A percentile compares a stretch with the other conserved stretches of the same genome.
These are phyloP conservation scores for Trididemnum nubilum DNA, from an alignment of 23 tunicate species.

Conservation along the genomic window DNA sequence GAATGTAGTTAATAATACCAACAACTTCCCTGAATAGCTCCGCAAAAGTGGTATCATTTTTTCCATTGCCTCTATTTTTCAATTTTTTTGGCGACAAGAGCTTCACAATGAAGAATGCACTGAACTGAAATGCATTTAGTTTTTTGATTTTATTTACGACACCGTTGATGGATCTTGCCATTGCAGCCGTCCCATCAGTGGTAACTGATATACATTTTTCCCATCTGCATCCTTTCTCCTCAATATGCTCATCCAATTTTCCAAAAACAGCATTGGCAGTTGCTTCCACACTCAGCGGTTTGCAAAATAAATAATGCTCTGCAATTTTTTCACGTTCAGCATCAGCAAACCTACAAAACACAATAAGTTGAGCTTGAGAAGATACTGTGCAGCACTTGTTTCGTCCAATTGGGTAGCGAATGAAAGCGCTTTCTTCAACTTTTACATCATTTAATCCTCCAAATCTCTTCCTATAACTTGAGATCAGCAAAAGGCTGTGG, in stretches of 20 bases:
- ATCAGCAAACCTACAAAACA: constrained; percentile 19
- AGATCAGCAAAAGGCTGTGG: too few relatives aligned
- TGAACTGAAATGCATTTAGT: too few relatives aligned
- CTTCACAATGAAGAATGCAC: too few relatives aligned
- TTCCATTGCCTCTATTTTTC: constrained; percentile 9
- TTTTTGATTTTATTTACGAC: constrained; percentile 16
- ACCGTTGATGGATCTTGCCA: too few relatives aligned
- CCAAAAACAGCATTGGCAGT: constrained; percentile 12
- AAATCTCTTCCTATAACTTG: too few relatives aligned
- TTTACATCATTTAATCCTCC: too few relatives aligned
- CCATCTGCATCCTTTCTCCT: constrained; percentile 35
- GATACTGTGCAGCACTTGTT: too few relatives aligned
- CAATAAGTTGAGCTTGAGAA: too few relatives aligned
- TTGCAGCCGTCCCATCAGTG: constrained; percentile 30
- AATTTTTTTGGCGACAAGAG: too few relatives aligned
- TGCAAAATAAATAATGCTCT: constrained; percentile 1
- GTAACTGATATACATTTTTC: constrained; percentile 21
- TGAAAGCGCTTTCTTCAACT: too few relatives aligned
- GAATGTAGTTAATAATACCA: constrained; percentile 27
- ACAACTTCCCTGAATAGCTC: constrained; percentile 26
- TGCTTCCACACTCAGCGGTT: constrained; percentile 28
- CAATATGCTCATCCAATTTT: constrained; percentile 9
- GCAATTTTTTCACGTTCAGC: constrained; percentile 25
- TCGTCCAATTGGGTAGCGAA: too few relatives aligned
- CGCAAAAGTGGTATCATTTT: constrained; percentile 32